A percentile compares a stretch with the other conserved stretches of the same genome.
Evolutionary conservation across 1,140 invertebrate species (phyloP).

Genomic region (Frieseomelitta varia): DNA sequence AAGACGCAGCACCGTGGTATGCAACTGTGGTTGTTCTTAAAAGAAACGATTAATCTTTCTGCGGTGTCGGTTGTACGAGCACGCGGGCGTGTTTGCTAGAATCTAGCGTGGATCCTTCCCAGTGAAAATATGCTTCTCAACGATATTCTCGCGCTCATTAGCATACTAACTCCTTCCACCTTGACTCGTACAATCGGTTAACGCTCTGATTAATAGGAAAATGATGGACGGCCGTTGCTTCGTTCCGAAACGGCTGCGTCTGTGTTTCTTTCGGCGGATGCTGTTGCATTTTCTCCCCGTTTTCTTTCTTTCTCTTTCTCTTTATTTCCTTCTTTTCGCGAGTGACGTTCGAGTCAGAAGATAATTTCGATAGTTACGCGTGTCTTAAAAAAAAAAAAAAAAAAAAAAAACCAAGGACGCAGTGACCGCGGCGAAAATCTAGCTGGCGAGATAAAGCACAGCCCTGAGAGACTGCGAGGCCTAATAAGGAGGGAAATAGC

Average conservation of each 20-base stretch:
- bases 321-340: neutral
- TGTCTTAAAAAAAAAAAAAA: too few relatives aligned
- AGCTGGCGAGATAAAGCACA: constrained; percentile 3
- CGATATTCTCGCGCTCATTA: constrained; percentile 16
- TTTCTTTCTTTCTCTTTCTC: neutral
- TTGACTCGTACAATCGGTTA: constrained; percentile 34
- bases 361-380: neutral
- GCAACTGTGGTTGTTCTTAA: neutral
- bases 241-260: constrained; percentile 20
- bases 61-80: neutral
- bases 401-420: neutral
- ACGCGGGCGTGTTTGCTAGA: neutral
- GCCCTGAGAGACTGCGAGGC: neutral
- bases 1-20: neutral
- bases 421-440: neutral
- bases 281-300: neutral
- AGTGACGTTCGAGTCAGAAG: neutral
- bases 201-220: constrained; percentile 51
- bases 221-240: constrained; percentile 34
- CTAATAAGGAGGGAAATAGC: constrained; percentile 12
- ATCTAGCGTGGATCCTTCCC: constrained; percentile 16
- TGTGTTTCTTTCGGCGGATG: constrained; percentile 12
- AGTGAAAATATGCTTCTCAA: constrained; percentile 42
- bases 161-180: constrained; percentile 46
- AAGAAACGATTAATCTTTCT: constrained; percentile 7